phyloP scores from a whole-genome alignment of 2,113 vertebrate species.

The Oplegnathus fasciatus region DNA sequence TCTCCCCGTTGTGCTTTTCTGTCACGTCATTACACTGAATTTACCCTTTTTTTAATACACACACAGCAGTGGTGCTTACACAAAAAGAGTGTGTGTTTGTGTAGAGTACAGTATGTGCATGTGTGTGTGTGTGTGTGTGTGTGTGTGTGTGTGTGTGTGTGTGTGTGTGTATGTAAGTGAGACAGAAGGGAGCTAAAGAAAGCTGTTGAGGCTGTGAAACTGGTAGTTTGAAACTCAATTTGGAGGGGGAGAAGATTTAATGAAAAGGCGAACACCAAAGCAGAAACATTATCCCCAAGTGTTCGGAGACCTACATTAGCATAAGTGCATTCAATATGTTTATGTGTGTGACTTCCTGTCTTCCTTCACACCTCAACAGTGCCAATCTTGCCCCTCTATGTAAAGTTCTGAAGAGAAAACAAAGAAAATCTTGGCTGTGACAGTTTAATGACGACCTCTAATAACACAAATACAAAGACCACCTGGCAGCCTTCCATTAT shows the following conservation, averaged over 20 bases:
- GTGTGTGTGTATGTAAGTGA: background rate
- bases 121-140: background rate
- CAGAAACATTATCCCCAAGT: background rate
- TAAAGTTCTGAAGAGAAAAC: constrained; percentile 10
- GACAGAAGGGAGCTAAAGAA: background rate
- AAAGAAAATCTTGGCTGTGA: constrained; percentile 7
- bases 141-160: background rate
- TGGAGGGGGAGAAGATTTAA: background rate
- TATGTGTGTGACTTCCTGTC: background rate
- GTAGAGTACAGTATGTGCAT: background rate
- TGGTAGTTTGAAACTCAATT: background rate
- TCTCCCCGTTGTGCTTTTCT: constrained; percentile 46
- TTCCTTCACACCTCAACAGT: background rate
- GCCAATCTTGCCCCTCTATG: background rate
- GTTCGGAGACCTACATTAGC: background rate
- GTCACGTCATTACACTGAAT: constrained; percentile 41
- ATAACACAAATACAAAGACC: constrained; percentile 15
- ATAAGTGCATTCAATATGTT: background rate
- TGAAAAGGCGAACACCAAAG: background rate
- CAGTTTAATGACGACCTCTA: constrained; percentile 36
- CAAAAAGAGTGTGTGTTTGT: background rate
- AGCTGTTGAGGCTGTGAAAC: background rate
- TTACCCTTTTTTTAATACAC: constrained; percentile 9
- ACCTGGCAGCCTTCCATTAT: constrained; percentile 9
- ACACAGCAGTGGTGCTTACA: constrained; percentile 33